Base-by-base conservation (phyloP, 2,797 vertebrate species). In the Cetoscarus ocellatus region DNA sequence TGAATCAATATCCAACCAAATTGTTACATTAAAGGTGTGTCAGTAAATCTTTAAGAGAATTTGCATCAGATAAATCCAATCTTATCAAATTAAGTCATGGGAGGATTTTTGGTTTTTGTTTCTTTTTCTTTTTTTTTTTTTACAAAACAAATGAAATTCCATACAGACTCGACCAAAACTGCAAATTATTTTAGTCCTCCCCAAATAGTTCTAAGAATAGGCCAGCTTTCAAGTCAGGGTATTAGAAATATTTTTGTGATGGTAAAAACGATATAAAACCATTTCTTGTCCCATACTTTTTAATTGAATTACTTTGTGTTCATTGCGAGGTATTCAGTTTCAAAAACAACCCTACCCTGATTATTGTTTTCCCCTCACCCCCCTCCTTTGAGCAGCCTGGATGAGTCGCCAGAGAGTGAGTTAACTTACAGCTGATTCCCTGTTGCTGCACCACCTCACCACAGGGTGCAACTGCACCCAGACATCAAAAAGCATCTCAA, bases 401-500 rank as follows among this genome's bases (percentile, higher is more conserved):
- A 71, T 70, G 76, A 10, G 12, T 65, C 62, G 12, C 61, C 57
- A 66, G 74, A 60, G 75, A 44, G 66, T 72, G 75, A 69, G 73
- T 51, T 34, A 51, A 51, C 19, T 51, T 70, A 47, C 56, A 78
- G 73, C 47, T 34, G 52, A 73, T 70, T 76, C 79, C 67, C 82
- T 75, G 58, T 68, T 71, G 75, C 74, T 59, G 59, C 36, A 60
- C 36, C 62, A 40, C 38, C 67, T 70, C 82, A 69, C 83, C 12
- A 42, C 34, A 43, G 72, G 77, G 70, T 70, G 70, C 79, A 77
- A 80, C 69, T 70, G 60, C 70, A 66, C 47, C 7, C 0, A 76
- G 62, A 88, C 74, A 80, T 87, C 81, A 83, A 85, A 84, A 83
- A 79, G 64, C 64, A 69, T 71, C 64, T 67, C 58, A 63, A 54